phyloP scores from a whole-genome alignment of 1,140 invertebrate genomes.

The Pseudomyrmex cubaensis region DNA sequence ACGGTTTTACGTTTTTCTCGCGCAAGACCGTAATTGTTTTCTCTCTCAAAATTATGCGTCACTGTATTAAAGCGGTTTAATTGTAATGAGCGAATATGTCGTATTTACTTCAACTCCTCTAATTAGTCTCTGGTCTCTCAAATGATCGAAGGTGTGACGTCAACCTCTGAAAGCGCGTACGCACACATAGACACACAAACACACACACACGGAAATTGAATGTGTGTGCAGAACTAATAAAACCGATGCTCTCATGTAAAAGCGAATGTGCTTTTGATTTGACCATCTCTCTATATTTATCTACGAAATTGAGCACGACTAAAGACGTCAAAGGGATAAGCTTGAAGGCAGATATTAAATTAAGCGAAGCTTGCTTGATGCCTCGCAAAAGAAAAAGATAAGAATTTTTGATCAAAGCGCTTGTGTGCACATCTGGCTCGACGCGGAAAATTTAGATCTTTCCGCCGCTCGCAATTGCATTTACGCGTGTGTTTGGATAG shows the following conservation, averaged over 20 bases:
- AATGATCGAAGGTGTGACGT: not conserved
- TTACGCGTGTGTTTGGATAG: not conserved
- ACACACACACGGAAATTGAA: not conserved
- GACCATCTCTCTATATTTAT: slow-evolving; percentile 4
- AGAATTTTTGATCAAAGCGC: slow-evolving; percentile 10
- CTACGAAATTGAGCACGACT: not conserved
- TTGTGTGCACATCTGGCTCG: not conserved
- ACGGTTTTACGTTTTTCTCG: not conserved
- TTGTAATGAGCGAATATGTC: not conserved
- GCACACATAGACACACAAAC: not conserved
- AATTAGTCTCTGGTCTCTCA: not conserved
- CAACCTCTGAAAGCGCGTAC: not conserved
- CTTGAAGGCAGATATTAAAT: slow-evolving; percentile 3
- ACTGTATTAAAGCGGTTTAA: not conserved
- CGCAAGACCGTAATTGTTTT: not conserved
- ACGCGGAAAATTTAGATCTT: slow-evolving; percentile 36
- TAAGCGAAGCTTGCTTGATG: not conserved
- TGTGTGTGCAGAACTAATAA: slow-evolving; percentile 13
- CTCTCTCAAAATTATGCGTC: no score
- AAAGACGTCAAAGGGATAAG: slow-evolving; percentile 17
- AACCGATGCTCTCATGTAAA: not conserved
- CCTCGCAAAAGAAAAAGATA: slow-evolving; percentile 9
- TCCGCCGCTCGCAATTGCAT: not conserved
- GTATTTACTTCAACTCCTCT: not conserved
- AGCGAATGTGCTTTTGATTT: not conserved